A percentile compares a stretch with the other conserved stretches of the same genome.
These are phyloP conservation scores for Deroplatys truncata DNA, from an alignment of 2,888 invertebrate species.

Conservation along the genomic window DNA sequence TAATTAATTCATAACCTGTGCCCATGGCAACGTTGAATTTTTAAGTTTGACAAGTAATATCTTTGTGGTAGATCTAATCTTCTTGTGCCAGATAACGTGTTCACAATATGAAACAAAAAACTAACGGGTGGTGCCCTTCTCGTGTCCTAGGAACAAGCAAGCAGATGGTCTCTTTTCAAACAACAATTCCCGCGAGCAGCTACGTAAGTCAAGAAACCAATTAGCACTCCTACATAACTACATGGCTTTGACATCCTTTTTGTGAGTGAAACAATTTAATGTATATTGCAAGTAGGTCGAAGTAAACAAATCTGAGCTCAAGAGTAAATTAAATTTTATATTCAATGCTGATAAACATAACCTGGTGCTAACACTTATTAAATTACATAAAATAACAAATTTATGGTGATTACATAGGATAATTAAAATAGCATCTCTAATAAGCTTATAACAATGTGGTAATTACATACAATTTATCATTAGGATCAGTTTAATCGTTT, in stretches of 20 bases:
- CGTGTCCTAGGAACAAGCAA: background rate
- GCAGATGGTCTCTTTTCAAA: background rate
- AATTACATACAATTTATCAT: no score
- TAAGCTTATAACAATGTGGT: no score
- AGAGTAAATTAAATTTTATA: no score
- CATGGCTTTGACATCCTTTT: background rate
- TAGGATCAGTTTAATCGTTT: no score
- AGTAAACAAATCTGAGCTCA: no score
- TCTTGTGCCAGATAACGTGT: background rate
- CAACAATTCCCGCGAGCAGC: background rate
- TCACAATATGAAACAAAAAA: background rate
- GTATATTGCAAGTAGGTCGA: no score
- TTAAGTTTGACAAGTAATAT: background rate
- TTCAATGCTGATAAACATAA: no score
- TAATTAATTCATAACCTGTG: background rate
- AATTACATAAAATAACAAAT: no score
- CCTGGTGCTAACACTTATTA: no score
- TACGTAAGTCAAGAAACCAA: background rate
- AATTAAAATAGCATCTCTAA: no score
- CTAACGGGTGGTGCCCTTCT: background rate
- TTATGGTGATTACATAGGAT: no score
- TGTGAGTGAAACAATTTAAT: background rate
- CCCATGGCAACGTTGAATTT: background rate
- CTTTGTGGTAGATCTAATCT: background rate
- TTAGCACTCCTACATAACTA: background rate